phyloP scores from a whole-genome alignment of 2,113 vertebrate species.

The Oxyruncus cristatus region DNA sequence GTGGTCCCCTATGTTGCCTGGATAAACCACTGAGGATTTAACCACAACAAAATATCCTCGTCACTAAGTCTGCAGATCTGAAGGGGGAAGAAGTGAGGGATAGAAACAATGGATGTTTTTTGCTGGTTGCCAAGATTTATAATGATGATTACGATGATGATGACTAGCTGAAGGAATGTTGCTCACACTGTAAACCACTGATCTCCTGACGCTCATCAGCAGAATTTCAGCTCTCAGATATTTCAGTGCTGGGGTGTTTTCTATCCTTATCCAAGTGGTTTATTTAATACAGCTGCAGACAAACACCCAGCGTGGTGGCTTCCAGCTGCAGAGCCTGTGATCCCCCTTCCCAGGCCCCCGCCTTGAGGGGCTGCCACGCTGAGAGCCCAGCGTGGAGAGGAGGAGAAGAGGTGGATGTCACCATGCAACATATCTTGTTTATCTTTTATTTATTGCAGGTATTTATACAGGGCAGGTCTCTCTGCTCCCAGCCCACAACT shows the following conservation, averaged over 20 bases:
- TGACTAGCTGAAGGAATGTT: constrained; percentile 24
- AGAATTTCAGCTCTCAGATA: constrained; percentile 60
- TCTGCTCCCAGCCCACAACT: not conserved
- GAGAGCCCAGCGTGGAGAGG: not conserved
- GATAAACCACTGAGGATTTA: constrained; percentile 17
- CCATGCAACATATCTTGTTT: constrained; percentile 37
- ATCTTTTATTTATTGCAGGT: constrained; percentile 62
- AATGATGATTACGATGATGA: constrained; percentile 32
- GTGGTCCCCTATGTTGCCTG: not conserved
- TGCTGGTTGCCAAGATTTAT: constrained; percentile 31
- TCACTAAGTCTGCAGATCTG: constrained; percentile 13
- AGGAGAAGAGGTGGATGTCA: constrained; percentile 17
- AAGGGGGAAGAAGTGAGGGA: not conserved
- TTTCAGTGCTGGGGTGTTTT: constrained; percentile 35
- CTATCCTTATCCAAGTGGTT: constrained; percentile 37
- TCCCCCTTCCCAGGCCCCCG: not conserved
- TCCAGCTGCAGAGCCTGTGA: constrained; percentile 36
- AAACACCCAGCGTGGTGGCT: constrained; percentile 16
- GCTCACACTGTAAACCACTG: constrained; percentile 25
- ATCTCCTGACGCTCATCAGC: constrained; percentile 33
- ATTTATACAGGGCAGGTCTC: constrained; percentile 38
- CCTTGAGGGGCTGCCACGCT: not conserved
- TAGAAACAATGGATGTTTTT: constrained; percentile 40
- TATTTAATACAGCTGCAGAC: constrained; percentile 69
- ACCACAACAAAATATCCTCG: constrained; percentile 40